phyloP scores from a whole-genome alignment of 2,113 vertebrate genomes.

The Hystrix cristata region DNA sequence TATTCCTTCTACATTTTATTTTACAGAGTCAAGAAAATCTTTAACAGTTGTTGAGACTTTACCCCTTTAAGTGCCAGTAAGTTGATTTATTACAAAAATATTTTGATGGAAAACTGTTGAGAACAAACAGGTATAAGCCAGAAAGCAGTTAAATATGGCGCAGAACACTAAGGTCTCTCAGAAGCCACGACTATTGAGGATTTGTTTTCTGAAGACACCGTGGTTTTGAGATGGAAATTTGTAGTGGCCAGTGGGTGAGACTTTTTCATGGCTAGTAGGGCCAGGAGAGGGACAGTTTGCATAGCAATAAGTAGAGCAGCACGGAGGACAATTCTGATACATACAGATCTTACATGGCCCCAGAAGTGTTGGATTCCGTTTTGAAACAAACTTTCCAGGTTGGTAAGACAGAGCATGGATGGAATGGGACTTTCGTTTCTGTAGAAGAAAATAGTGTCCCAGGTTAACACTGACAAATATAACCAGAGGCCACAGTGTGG shows the following conservation, averaged over 20 bases:
- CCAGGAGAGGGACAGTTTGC: background rate
- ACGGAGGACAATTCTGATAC: background rate
- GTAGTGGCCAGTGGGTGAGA: background rate
- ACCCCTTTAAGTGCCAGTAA: no score
- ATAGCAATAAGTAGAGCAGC: background rate
- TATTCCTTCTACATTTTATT: no score
- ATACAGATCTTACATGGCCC: background rate
- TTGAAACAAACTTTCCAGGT: slow-evolving; percentile 4
- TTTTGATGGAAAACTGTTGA: no score
- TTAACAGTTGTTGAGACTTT: no score
- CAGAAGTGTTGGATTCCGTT: background rate
- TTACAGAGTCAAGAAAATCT: no score
- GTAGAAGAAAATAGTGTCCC: slow-evolving; percentile 6
- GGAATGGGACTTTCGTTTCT: slow-evolving; percentile 45
- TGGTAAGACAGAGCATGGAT: background rate
- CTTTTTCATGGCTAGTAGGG: background rate
- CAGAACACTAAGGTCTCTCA: no score
- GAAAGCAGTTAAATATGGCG: no score
- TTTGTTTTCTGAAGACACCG: no score
- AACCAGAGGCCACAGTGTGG: background rate
- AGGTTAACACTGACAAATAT: slow-evolving; percentile 27
- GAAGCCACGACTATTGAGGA: no score
- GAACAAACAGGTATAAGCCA: no score
- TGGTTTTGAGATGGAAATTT: slow-evolving; percentile 15
- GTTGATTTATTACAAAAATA: no score